phyloP scores from a whole-genome alignment of 1,140 invertebrate species.

The Lutraria rhynchaena region DNA sequence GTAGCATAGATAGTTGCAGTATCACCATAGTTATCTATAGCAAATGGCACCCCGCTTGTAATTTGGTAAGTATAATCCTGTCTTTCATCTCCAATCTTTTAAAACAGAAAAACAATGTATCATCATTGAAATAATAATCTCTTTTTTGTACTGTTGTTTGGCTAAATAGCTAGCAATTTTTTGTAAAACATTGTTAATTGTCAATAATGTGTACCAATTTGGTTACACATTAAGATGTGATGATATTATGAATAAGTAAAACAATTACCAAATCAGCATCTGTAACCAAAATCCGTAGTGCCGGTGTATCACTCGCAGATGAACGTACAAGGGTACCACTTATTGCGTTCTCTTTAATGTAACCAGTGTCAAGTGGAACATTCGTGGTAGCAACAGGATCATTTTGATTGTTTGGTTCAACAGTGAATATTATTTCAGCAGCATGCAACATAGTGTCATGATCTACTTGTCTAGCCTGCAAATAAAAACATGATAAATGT shows the following conservation, averaged over 20 bases:
- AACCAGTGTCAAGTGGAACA: conserved; percentile 44
- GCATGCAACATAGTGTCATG: conserved; percentile 27
- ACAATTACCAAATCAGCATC: conserved; percentile 66
- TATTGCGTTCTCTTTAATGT: conserved; percentile 64
- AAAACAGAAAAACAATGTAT: conserved; percentile 1
- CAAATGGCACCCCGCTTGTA: conserved; percentile 22
- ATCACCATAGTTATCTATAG: not conserved
- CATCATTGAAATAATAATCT: no score
- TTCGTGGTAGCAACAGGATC: conserved; percentile 42
- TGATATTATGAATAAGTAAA: not conserved
- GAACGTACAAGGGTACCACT: conserved; percentile 48
- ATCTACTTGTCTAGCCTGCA: conserved; percentile 56
- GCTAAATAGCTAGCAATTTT: no score
- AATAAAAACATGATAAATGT: not conserved
- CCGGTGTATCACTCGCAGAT: not conserved
- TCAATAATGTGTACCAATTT: no score
- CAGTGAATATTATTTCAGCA: conserved; percentile 51
- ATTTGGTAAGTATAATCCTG: conserved; percentile 59
- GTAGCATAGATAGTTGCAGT: conserved; percentile 27
- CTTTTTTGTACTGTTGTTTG: no score
- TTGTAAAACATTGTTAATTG: no score
- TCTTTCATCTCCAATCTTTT: conserved; percentile 60
- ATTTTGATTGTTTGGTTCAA: conserved; percentile 56
- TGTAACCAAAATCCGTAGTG: conserved; percentile 51
- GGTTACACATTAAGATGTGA: not conserved